Evolutionary conservation across 2,113 vertebrate genomes (phyloP).

Genomic region (Gnathonemus echidnorhynchus): DNA sequence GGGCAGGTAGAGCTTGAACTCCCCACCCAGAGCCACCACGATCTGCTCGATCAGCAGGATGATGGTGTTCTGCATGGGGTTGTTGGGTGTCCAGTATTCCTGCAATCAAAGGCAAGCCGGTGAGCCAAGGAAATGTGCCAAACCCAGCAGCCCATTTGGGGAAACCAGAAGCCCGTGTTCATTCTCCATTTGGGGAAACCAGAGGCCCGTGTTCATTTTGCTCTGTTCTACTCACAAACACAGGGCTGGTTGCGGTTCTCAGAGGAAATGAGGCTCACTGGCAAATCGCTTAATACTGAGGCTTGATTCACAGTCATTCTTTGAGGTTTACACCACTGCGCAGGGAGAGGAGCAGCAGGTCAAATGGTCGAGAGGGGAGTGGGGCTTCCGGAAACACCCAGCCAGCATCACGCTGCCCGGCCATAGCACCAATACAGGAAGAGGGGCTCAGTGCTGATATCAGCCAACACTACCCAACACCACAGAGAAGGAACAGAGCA

Average conservation of each 20-base stretch:
- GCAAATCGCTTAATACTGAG: neutral
- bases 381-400: neutral
- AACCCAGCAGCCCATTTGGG: neutral
- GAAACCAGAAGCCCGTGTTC: neutral
- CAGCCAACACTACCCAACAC: neutral
- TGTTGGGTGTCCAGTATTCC: constrained; percentile 99
- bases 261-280: neutral
- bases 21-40: constrained; percentile 88
- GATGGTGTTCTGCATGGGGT: constrained; percentile 97
- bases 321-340: neutral
- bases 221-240: neutral
- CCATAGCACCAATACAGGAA: neutral
- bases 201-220: neutral
- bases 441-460: neutral
- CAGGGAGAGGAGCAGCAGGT: constrained; percentile 24
- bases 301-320: neutral
- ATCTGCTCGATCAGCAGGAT: constrained; percentile 96
- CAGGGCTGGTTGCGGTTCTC: neutral
- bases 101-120: constrained; percentile 37
- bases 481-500: neutral
- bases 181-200: too few species aligned
- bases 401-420: neutral
- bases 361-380: too few species aligned
- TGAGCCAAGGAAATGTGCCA: neutral
- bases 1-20: constrained; percentile 96